These are phyloP conservation scores for Esox niger DNA, from an alignment of 2,113 vertebrate genomes.

Conservation along the genomic window DNA sequence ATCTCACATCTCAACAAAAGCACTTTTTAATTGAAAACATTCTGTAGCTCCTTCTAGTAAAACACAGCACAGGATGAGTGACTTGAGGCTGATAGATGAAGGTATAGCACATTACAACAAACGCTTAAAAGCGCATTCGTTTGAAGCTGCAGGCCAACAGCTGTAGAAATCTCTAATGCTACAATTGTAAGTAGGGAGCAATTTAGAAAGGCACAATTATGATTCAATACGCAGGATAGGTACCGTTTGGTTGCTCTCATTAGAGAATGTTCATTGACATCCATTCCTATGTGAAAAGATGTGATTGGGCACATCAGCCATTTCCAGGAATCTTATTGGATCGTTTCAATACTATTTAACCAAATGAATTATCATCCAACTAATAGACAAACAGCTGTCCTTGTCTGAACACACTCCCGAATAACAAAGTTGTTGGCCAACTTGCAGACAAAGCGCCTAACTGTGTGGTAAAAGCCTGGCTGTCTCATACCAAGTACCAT, in stretches of 20 bases:
- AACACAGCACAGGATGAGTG: neutral
- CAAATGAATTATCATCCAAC: no score
- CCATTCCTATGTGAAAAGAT: no score
- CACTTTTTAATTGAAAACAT: slow-evolving; percentile 54
- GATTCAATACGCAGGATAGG: neutral
- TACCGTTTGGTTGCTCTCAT: neutral
- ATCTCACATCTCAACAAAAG: slow-evolving; percentile 24
- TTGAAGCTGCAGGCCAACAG: neutral
- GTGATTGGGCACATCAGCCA: no score
- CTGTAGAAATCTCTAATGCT: neutral
- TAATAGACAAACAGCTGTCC: no score
- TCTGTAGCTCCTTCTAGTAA: slow-evolving; percentile 16
- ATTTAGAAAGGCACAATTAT: neutral
- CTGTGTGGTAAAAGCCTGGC: no score
- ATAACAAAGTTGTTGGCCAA: no score
- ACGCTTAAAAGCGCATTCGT: neutral
- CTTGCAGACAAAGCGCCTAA: no score
- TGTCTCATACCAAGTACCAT: no score
- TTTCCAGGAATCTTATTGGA: no score
- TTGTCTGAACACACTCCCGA: no score
- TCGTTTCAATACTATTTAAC: no score
- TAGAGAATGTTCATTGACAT: neutral
- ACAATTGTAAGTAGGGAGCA: neutral
- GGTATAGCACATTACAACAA: neutral
- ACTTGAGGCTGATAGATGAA: neutral